Evolutionary conservation across 1,140 invertebrate species (phyloP), one percentile per base, ranked within the genome.

Genomic region (Pachyrhynchus sulphureomaculatus): DNA sequence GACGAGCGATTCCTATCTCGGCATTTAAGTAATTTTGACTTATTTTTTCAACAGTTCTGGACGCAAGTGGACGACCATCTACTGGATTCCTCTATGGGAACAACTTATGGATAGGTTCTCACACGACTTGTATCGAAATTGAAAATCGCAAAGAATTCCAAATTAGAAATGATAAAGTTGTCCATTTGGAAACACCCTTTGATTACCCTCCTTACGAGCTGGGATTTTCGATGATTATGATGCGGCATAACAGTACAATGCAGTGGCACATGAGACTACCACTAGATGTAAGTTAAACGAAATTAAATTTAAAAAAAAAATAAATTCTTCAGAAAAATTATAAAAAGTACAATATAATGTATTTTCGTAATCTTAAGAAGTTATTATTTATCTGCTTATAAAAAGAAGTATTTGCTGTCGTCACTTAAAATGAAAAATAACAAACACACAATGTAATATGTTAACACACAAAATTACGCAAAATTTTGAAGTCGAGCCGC

Each of bases 41-140:
- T 57, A 48, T 57, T 56, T 20, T 2, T 34, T 34, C 21, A 13
- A 18, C 70, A 83, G 81, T 78, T 65, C 54, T 82, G 9, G 81
- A 83, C 55, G 69, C 79, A 2, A 82, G 78, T 48, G 82, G 82
- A 0, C 57, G 64, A 45, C 76, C 79, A 17, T 68, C 64, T 1
- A 15, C 73, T 0, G 79, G 79, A 4, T 80, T 82, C 29, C 52
- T 77, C 5, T 77, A 76, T 18, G 80, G 80, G 1, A 78, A 81
- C 56, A 82, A 80, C 65, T 77, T 75, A 33, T 83, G 81, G 81
- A 1, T 80, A 17, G 82, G 82, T 0, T 69, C 67, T n/a, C 55
- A 64, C 13, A 69, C 34, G 5, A 75, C 80, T 13, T 82, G 81
- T 53, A 3, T 69, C 0, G 74, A 78, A 9, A 41, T 72, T 0